Evolutionary conservation across 2,797 vertebrate species (phyloP), one percentile per base, ranked within the genome.

Genomic region (Australoheros facetus): DNA sequence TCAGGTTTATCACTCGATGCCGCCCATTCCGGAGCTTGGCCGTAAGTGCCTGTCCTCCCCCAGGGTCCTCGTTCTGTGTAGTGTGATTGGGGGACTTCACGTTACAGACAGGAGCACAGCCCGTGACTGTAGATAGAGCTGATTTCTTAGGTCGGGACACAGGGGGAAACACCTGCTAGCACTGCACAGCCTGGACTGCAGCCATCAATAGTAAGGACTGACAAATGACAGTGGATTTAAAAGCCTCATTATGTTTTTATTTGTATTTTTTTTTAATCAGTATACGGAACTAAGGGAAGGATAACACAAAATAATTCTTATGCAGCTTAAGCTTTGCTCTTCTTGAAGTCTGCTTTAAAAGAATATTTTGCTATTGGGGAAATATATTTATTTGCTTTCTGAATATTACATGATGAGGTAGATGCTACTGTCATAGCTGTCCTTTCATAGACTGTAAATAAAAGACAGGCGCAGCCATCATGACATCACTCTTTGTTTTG

Each of bases 1-100:
- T 90, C 89, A 77, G 89, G 92, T 91, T 92, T 90, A 94, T 93
- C 93, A 89, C 83, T 85, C 23, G 5, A 78, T 84, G 86, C 79
- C 77, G 81, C 83, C 85, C 83, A 83, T 91, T 92, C 88, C 82
- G 28, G 53, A 58, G 78, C 75, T 76, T 56, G 78, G 84, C 80
- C 85, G 71, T 78, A 79, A 88, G 88, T 48, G 60, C 76, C 32
- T 84, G 84, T 87, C 86, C 82, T 79, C 80, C 80, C 83, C 74
- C 77, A 21, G 39, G 62, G 78, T 82, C 76, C 73, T 37, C 5
- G 58, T 84, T 83, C 80, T 83, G 78, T 87, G 74, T 54, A 14
- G 69, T 80, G 83, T 85, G 91, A 85, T 89, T 88, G 86, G 88
- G 91, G 87, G 82, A 82, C 85, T 92, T 88, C 66, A 76, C 14